These are phyloP conservation scores for Drosophila anomalata DNA, from an alignment of 2,888 invertebrate species.

Conservation along the genomic window DNA sequence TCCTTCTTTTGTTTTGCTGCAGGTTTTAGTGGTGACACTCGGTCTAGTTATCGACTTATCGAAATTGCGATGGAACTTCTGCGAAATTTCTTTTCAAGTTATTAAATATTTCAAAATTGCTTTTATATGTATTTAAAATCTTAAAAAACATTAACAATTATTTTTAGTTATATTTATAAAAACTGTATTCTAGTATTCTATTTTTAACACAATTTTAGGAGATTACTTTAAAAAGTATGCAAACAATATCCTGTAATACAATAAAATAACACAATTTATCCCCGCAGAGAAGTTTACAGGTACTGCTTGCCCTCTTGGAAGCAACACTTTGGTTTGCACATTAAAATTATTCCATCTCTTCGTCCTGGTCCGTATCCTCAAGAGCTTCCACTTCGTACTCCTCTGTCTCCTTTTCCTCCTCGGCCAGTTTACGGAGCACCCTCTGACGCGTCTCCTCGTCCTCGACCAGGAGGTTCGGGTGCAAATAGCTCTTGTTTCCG, in stretches of 20 bases:
- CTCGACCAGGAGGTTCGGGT: conserved; percentile 13
- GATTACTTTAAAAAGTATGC: no score
- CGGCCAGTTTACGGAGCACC: background rate
- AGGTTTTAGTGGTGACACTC: conserved; percentile 23
- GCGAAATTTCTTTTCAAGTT: background rate
- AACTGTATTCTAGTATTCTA: no score
- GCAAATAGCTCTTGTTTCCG: conserved; percentile 19
- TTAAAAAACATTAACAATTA: no score
- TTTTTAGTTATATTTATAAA: no score
- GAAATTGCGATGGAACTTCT: background rate
- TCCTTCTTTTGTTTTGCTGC: conserved; percentile 30
- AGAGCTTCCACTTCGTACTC: background rate
- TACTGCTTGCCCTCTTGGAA: no score
- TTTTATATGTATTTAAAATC: background rate
- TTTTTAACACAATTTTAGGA: no score
- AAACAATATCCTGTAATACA: no score
- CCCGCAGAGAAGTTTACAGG: no score
- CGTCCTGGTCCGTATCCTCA: background rate
- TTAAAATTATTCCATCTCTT: no score
- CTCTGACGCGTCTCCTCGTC: conserved; percentile 2
- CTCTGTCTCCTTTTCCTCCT: background rate
- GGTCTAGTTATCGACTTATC: conserved; percentile 8
- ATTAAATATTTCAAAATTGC: background rate
- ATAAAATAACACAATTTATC: no score
- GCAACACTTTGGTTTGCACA: no score